Conservation (phyloP, 2,797 vertebrate species). For the Malurus splendens region DNA sequence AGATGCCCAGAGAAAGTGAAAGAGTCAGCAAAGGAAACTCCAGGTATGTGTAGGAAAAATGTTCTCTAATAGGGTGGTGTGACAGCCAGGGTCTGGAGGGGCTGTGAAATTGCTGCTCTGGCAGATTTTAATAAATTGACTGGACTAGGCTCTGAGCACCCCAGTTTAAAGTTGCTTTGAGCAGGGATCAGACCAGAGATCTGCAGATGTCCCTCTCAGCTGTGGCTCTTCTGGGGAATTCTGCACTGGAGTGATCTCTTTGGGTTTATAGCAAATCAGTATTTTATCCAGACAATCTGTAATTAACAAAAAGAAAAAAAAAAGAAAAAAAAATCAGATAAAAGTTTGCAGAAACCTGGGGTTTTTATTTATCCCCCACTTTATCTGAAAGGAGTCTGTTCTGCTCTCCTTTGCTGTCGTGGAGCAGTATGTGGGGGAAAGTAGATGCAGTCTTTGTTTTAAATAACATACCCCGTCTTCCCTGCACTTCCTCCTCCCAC, state of each 20-base stretch:
- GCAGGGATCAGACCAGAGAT: neutral
- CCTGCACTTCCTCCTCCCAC: conserved; percentile 47
- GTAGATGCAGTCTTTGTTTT: conserved; percentile 5
- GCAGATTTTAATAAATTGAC: neutral
- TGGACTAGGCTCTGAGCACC: neutral
- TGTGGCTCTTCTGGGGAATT: neutral
- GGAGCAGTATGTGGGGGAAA: neutral
- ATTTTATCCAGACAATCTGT: neutral
- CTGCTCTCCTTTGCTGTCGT: neutral
- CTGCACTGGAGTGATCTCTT: neutral
- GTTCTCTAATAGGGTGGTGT: neutral
- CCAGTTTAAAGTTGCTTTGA: neutral
- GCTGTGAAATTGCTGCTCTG: neutral
- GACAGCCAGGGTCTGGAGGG: neutral
- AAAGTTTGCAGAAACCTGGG: neutral
- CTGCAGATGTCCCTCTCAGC: neutral
- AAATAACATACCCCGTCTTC: neutral
- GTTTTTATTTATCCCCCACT: neutral
- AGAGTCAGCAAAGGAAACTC: neutral
- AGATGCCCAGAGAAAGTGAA: neutral
- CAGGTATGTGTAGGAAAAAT: neutral
- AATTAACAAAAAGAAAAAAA: neutral
- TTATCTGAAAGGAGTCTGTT: neutral
- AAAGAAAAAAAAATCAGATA: neutral
- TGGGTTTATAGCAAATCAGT: neutral